These are phyloP conservation scores for Acromyrmex echinatior DNA, from an alignment of 1,140 invertebrate genomes.

Conservation along the genomic window DNA sequence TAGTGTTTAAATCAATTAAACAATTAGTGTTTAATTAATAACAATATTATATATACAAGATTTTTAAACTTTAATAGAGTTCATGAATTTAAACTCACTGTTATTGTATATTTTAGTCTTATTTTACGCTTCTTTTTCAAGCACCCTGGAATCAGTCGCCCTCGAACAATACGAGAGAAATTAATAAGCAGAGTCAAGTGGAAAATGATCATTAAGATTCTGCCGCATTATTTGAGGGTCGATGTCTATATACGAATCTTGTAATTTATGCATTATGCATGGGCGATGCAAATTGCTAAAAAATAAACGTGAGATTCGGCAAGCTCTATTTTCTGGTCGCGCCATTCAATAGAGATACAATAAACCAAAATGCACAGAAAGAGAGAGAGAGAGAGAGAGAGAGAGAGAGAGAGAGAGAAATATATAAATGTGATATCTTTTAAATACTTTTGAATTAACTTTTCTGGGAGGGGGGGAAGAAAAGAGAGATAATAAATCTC, in stretches of 20 bases:
- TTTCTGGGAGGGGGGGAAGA: background rate
- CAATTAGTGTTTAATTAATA: too few relatives aligned
- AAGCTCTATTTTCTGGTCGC: constrained; percentile 23
- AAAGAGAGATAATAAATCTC: constrained; percentile 19
- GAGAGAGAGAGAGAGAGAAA: constrained; percentile 1
- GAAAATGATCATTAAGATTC: background rate
- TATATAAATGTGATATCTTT: constrained; percentile 40
- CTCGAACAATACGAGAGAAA: background rate
- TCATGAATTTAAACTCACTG: background rate
- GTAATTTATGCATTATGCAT: constrained; percentile 20
- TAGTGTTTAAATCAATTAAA: background rate
- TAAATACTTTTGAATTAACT: constrained; percentile 31
- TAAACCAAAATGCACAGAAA: constrained; percentile 32
- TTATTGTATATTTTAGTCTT: background rate
- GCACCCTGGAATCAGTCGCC: constrained; percentile 37
- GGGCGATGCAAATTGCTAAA: background rate
- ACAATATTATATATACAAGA: background rate
- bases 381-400: background rate
- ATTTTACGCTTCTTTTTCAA: constrained; percentile 53
- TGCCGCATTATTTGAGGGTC: background rate
- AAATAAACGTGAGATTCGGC: constrained; percentile 5
- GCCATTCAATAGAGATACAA: constrained; percentile 13
- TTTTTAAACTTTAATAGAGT: constrained; percentile 3
- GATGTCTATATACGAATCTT: constrained; percentile 1
- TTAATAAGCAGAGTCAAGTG: background rate